Evolutionary conservation across 2,797 vertebrate species (phyloP).

Genomic region (Acridotheres tristis): DNA sequence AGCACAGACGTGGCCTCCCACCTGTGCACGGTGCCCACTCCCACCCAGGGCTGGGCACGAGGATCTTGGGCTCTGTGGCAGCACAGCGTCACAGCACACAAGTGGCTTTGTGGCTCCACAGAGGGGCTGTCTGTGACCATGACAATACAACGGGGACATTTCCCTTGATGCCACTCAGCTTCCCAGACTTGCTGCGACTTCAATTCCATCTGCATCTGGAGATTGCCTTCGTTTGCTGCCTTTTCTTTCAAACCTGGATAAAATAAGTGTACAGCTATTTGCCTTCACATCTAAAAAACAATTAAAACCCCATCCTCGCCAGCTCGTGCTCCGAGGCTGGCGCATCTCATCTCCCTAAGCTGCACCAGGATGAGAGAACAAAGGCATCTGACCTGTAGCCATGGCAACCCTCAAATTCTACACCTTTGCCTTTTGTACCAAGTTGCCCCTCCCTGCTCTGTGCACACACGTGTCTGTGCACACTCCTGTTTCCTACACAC

Average conservation of each 20-base stretch:
- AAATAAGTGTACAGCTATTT: background rate
- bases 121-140: slow-evolving; percentile 22
- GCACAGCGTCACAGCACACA: background rate
- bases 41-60: background rate
- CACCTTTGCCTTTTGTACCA: slow-evolving; percentile 64
- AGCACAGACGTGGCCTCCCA: background rate
- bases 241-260: slow-evolving; percentile 25
- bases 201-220: background rate
- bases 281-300: background rate
- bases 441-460: slow-evolving; percentile 8
- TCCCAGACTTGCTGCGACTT: background rate
- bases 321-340: background rate
- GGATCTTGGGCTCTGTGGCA: rapidly evolving
- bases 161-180: slow-evolving; percentile 1
- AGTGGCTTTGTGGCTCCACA: slow-evolving; percentile 7
- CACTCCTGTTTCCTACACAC: background rate
- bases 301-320: background rate
- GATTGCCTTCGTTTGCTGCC: background rate
- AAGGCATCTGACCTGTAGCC: slow-evolving; percentile 72
- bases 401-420: slow-evolving; percentile 69
- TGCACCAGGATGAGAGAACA: slow-evolving; percentile 49
- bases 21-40: background rate
- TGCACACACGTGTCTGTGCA: background rate
- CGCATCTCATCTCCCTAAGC: slow-evolving; percentile 57
- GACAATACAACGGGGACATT: background rate